Conservation (phyloP, 2,888 invertebrate genomes). For the Pantelozetes paolii region DNA sequence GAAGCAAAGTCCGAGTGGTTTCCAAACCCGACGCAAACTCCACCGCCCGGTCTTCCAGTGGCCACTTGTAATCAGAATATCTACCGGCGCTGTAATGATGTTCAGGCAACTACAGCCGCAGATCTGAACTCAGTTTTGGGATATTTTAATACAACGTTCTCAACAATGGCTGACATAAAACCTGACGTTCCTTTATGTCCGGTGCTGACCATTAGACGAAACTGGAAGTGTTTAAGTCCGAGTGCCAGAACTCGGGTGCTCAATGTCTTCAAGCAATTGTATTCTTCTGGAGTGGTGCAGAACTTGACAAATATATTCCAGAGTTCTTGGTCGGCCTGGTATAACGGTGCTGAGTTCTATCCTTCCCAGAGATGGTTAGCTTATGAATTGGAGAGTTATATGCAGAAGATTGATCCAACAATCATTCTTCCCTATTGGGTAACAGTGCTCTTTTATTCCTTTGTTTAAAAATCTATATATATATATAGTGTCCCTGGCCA, state of each 20-base stretch:
- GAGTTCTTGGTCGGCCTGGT: neutral
- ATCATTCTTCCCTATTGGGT: neutral
- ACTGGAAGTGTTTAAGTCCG: neutral
- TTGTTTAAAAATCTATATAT: neutral
- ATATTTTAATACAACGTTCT: no score
- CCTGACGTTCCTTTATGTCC: neutral
- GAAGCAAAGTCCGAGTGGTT: no score
- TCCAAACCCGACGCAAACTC: no score
- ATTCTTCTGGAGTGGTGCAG: neutral
- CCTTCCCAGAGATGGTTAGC: neutral
- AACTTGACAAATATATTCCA: neutral
- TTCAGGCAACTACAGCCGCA: no score
- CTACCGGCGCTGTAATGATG: no score
- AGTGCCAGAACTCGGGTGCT: neutral
- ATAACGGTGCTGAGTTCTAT: neutral
- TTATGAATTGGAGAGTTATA: neutral
- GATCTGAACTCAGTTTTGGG: no score
- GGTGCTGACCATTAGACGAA: neutral
- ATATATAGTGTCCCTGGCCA: no score
- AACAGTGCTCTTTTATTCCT: no score
- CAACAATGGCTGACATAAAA: constrained; percentile 13
- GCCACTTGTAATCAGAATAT: no score
- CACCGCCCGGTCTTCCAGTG: no score
- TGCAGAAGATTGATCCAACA: neutral
- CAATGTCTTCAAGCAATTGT: neutral